Conservation (phyloP, 2,888 invertebrate genomes). For the Dastarcus helophoroides region DNA sequence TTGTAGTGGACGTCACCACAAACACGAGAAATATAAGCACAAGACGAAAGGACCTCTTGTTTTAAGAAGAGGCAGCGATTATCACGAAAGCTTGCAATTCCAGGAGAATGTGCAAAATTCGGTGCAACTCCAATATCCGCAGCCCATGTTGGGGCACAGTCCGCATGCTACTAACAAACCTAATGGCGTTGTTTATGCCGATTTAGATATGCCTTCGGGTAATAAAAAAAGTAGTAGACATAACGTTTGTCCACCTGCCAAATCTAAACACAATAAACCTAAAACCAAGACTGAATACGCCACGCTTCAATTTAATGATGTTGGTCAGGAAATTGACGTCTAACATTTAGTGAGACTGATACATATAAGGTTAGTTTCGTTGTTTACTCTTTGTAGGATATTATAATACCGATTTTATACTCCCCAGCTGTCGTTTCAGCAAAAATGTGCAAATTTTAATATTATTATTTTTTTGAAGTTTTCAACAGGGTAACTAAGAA, state of each 20-base stretch:
- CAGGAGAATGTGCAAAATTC: constrained; percentile 32
- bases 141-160: constrained; percentile 28
- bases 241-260: constrained; percentile 16
- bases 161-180: constrained; percentile 23
- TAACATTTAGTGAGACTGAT: constrained; percentile 36
- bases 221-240: constrained; percentile 20
- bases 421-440: too few species aligned
- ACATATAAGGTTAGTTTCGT: constrained; percentile 24
- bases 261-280: constrained; percentile 26
- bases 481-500: too few species aligned
- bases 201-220: constrained; percentile 35
- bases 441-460: too few species aligned
- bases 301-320: constrained; percentile 54
- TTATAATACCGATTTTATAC: too few species aligned
- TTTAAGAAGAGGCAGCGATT: constrained; percentile 29
- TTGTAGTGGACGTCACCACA: constrained; percentile 19
- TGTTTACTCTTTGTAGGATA: too few species aligned
- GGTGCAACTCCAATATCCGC: constrained; percentile 36
- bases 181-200: constrained; percentile 39
- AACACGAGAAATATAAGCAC: constrained; percentile 27
- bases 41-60: constrained; percentile 34
- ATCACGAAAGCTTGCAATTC: constrained; percentile 30
- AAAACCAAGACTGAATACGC: constrained; percentile 49
- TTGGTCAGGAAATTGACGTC: constrained; percentile 56
- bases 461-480: too few species aligned